phyloP scores from a whole-genome alignment of 2,113 vertebrate species.

The Trematocara marginatum region DNA sequence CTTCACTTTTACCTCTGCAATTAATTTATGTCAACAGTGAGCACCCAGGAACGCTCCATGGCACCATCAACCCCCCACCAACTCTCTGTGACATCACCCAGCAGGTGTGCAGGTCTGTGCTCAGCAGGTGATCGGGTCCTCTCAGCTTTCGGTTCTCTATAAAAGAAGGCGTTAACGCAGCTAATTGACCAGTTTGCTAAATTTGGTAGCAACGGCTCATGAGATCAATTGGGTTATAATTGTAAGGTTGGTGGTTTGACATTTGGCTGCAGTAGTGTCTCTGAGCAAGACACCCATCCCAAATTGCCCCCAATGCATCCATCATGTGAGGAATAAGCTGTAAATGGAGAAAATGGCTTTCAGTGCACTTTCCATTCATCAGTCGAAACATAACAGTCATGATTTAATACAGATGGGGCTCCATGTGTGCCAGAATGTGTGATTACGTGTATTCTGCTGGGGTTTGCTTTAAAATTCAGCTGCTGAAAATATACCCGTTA shows the following conservation, averaged over 20 bases:
- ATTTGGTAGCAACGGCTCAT: not conserved
- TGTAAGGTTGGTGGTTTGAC: not conserved
- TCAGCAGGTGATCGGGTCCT: not conserved
- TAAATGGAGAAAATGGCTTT: not conserved
- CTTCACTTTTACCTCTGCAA: not conserved
- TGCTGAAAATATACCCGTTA: rapidly evolving
- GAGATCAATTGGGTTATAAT: not conserved
- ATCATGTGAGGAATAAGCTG: not conserved
- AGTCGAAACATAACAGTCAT: not conserved
- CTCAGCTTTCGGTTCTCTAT: not conserved
- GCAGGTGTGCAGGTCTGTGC: not conserved
- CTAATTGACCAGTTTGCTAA: not conserved
- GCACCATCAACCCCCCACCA: not conserved
- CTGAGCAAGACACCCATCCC: not conserved
- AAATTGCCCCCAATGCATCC: not conserved
- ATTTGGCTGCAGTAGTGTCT: not conserved
- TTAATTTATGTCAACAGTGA: not conserved
- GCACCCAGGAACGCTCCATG: not conserved
- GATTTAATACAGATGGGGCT: not conserved
- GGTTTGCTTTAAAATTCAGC: not conserved
- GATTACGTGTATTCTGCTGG: not conserved
- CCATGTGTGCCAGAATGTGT: not conserved
- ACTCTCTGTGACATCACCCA: not conserved
- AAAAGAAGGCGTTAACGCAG: not conserved
- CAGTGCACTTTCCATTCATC: not conserved